phyloP scores from a whole-genome alignment of 2,113 vertebrate species.

The Zootoca vivipara region DNA sequence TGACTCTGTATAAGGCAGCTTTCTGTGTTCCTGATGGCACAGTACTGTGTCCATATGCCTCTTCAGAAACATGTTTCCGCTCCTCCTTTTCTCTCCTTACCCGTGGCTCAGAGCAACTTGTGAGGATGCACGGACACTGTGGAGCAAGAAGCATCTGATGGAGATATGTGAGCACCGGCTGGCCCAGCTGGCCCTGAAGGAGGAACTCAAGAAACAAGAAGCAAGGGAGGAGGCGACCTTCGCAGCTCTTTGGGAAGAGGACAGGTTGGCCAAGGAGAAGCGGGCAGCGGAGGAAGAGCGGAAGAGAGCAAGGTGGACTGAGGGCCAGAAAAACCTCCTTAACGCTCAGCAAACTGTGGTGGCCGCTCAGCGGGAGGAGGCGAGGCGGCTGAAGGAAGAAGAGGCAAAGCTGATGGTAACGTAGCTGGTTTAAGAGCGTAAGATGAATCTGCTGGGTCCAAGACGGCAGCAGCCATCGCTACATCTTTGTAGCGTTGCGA shows the following conservation, averaged over 20 bases:
- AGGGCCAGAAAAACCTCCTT: conserved; percentile 59
- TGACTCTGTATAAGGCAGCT: no score
- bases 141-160: conserved; percentile 56
- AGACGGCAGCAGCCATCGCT: not conserved
- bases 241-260: conserved; percentile 81
- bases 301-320: conserved; percentile 42
- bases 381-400: conserved; percentile 73
- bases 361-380: conserved; percentile 59
- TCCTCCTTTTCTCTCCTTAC: not conserved
- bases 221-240: conserved; percentile 78
- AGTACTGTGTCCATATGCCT: not conserved
- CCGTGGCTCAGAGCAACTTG: conserved; percentile 76
- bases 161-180: conserved; percentile 74
- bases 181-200: conserved; percentile 77
- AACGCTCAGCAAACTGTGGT: conserved; percentile 64
- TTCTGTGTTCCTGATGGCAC: no score
- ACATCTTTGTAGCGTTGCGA: not conserved
- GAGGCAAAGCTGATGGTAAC: conserved; percentile 81
- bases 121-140: conserved; percentile 75
- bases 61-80: not conserved
- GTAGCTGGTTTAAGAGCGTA: not conserved
- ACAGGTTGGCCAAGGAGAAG: conserved; percentile 80
- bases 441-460: no score
- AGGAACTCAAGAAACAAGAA: conserved; percentile 63
- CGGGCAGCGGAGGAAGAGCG: conserved; percentile 42